phyloP scores from a whole-genome alignment of 2,888 invertebrate genomes.

The Lepidocyrtoides sp. region DNA sequence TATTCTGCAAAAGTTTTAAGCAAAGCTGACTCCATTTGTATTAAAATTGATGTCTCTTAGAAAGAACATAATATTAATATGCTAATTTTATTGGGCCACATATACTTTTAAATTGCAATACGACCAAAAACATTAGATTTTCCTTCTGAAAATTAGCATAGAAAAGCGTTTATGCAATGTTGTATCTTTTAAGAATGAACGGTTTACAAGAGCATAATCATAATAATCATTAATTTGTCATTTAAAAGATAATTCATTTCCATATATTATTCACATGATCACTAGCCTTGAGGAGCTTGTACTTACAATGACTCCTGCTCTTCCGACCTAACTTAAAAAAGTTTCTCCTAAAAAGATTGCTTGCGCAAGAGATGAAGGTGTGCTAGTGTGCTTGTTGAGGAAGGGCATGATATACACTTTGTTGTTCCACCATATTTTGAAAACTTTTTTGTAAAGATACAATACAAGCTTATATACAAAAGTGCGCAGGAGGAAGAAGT shows the following conservation, averaged over 20 bases:
- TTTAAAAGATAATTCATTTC: neutral
- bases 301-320: no score
- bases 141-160: neutral
- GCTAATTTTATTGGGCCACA: neutral
- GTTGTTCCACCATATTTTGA: neutral
- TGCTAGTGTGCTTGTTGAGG: constrained; percentile 59
- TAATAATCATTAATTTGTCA: neutral
- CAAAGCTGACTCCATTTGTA: constrained; percentile 7
- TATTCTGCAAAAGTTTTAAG: neutral
- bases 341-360: no score
- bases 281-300: neutral
- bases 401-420: constrained; percentile 42
- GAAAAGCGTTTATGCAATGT: neutral
- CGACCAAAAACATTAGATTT: neutral
- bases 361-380: no score
- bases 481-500: no score
- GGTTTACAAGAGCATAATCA: neutral
- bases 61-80: neutral
- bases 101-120: neutral
- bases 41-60: neutral
- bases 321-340: no score
- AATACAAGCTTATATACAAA: neutral
- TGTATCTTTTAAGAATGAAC: neutral
- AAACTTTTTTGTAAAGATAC: neutral
- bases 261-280: constrained; percentile 6